These are phyloP conservation scores for Doryteuthis pealeii DNA, from an alignment of 1,140 invertebrate species.

Conservation along the genomic window DNA sequence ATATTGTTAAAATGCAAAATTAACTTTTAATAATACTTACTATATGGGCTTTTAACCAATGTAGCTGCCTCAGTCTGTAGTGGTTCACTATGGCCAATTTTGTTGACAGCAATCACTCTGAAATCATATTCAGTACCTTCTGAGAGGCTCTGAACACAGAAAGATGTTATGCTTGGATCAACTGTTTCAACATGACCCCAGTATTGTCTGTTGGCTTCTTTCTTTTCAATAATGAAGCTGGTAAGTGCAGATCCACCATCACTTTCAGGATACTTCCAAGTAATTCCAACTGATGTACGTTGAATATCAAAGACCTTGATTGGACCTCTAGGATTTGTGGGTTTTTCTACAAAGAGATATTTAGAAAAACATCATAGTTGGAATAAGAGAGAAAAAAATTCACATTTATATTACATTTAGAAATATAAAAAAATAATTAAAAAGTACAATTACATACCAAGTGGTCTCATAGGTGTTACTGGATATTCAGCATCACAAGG, in stretches of 20 bases:
- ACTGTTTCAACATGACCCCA: constrained; percentile 7
- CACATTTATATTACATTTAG: not conserved
- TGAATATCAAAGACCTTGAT: constrained; percentile 60
- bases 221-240: constrained; percentile 94
- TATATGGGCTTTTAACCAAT: constrained; percentile 56
- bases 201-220: constrained; percentile 65
- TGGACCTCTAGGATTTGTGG: not conserved
- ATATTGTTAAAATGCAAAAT: too few relatives aligned
- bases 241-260: constrained; percentile 88
- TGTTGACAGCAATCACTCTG: constrained; percentile 85
- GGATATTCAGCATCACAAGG: constrained; percentile 19
- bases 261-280: constrained; percentile 72
- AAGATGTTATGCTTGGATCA: not conserved
- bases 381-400: not conserved
- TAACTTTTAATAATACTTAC: constrained; percentile 35
- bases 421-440: not conserved
- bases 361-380: not conserved
- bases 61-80: constrained; percentile 71
- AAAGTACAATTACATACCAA: constrained; percentile 71
- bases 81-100: constrained; percentile 73
- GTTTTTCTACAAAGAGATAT: constrained; percentile 38
- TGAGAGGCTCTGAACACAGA: constrained; percentile 34
- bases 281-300: constrained; percentile 39
- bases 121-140: constrained; percentile 94
- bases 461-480: constrained; percentile 75